Conservation (phyloP, 2,888 invertebrate genomes). For the Kryphioiulus occultus region DNA sequence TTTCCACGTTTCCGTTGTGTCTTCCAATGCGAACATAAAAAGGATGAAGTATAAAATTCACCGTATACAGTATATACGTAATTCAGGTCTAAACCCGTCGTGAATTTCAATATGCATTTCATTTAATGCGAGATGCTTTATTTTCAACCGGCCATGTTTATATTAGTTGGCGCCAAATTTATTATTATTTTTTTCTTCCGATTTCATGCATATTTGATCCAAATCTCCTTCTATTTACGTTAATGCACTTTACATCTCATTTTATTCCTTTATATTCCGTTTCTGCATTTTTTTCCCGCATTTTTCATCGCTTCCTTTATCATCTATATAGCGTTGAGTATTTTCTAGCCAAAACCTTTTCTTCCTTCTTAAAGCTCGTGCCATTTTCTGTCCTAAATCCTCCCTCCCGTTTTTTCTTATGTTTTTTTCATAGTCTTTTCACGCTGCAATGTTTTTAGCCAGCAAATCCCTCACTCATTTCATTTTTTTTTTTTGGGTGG, state of each 20-base stretch:
- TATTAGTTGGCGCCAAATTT: no score
- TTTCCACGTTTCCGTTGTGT: no score
- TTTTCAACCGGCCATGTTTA: no score
- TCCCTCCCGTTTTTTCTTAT: not conserved
- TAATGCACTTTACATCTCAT: slow-evolving; percentile 26
- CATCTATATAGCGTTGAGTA: not conserved
- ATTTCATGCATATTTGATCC: slow-evolving; percentile 6
- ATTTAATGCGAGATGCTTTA: no score
- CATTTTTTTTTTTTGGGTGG: not conserved
- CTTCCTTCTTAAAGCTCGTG: not conserved
- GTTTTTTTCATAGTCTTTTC: not conserved
- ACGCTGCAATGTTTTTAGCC: not conserved
- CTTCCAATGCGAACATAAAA: no score
- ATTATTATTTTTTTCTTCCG: not conserved
- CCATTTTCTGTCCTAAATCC: slow-evolving; percentile 1
- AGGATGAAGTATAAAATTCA: no score
- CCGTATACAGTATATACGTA: no score
- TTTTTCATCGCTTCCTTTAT: not conserved
- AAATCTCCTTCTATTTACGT: not conserved
- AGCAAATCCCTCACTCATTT: not conserved
- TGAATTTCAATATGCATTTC: no score
- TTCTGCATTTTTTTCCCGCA: not conserved
- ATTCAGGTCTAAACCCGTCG: no score
- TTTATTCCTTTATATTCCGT: not conserved
- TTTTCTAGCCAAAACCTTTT: not conserved